Conservation (phyloP, 2,888 invertebrate genomes). For the Incurvaria masculella region DNA sequence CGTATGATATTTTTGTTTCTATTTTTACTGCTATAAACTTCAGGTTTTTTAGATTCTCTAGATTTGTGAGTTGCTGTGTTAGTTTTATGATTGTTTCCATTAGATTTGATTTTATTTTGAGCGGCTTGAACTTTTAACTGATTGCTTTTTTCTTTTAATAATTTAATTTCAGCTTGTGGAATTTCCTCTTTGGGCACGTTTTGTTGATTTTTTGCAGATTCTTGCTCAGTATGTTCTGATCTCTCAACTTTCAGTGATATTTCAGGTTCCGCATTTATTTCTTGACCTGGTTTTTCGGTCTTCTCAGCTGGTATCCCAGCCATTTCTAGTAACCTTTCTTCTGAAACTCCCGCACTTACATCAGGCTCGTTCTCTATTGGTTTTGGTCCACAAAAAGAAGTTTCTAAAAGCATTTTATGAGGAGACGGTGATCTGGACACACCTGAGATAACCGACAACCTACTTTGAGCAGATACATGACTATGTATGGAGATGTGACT, state of each 20-base stretch:
- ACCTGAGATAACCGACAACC: slow-evolving; percentile 48
- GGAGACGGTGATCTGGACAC: slow-evolving; percentile 78
- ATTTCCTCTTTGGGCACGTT: neutral
- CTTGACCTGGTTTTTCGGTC: neutral
- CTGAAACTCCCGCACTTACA: slow-evolving; percentile 44
- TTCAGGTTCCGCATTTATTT: neutral
- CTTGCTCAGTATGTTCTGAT: neutral
- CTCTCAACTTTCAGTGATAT: neutral
- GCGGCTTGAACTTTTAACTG: neutral
- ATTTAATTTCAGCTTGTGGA: neutral
- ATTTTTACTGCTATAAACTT: slow-evolving; percentile 32
- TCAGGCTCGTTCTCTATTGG: slow-evolving; percentile 58
- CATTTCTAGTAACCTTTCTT: slow-evolving; percentile 41
- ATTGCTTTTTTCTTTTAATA: neutral
- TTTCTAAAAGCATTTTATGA: slow-evolving; percentile 87
- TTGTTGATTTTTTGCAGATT: neutral
- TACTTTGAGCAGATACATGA: slow-evolving; percentile 19
- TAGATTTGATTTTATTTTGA: neutral
- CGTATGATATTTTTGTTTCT: slow-evolving; percentile 48
- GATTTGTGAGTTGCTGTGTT: neutral
- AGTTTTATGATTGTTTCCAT: neutral
- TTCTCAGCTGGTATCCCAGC: slow-evolving; percentile 28
- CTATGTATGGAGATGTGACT: slow-evolving; percentile 21
- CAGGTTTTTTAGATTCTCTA: slow-evolving; percentile 17
- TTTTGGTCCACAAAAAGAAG: slow-evolving; percentile 86